Conservation (phyloP, 2,113 vertebrate species). For the Mesoclemmys tuberculata region DNA sequence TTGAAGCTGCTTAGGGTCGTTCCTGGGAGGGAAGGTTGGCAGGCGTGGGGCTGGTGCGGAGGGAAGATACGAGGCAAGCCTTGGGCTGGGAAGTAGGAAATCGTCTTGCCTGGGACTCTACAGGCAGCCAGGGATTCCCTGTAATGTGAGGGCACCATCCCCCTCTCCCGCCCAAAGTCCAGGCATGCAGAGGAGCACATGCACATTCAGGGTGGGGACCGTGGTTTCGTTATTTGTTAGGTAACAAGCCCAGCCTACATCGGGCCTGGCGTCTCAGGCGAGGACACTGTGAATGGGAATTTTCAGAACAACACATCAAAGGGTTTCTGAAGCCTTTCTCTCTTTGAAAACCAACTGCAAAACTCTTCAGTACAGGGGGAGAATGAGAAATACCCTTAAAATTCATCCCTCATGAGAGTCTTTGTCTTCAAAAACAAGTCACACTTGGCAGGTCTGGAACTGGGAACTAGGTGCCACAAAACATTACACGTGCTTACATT, state of each 20-base stretch:
- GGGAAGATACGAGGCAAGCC: not conserved
- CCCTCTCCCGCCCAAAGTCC: not conserved
- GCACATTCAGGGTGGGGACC: not conserved
- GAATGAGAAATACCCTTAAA: not conserved
- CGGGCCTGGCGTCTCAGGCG: not conserved
- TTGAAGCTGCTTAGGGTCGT: too few species aligned
- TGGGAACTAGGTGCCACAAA: not conserved
- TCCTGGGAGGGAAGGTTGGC: too few species aligned
- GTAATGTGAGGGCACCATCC: not conserved
- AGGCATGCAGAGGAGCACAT: not conserved
- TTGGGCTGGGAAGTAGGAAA: not conserved
- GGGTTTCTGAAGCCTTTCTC: not conserved
- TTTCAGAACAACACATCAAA: not conserved
- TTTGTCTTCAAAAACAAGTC: not conserved
- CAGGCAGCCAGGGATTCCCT: not conserved
- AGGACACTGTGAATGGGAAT: not conserved
- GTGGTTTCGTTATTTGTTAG: not conserved
- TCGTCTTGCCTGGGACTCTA: not conserved
- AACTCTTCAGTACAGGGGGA: not conserved
- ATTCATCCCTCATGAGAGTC: not conserved
- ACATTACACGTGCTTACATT: not conserved
- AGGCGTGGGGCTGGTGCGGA: not conserved
- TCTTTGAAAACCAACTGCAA: not conserved
- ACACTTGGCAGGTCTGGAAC: not conserved
- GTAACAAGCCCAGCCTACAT: not conserved